Evolutionary conservation across 2,888 invertebrate species (phyloP).

Genomic region (Caprella mutica): DNA sequence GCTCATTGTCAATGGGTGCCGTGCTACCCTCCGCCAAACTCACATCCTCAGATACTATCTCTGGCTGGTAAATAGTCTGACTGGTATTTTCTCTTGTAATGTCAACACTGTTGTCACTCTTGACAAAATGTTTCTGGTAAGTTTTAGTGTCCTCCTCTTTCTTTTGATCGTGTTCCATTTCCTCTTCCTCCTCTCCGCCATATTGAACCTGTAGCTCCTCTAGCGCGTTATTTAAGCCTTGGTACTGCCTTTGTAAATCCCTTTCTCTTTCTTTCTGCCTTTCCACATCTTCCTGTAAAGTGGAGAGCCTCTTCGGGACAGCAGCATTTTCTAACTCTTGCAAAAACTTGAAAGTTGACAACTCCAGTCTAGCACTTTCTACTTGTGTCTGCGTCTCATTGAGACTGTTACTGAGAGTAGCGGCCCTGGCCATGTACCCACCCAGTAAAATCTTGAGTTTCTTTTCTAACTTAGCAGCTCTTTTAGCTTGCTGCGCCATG

Average conservation of each 20-base stretch:
- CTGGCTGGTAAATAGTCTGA: too few species aligned
- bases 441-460: slow-evolving; percentile 87
- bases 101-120: too few species aligned
- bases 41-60: too few species aligned
- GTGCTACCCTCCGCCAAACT: too few species aligned
- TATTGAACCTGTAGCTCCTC: slow-evolving; percentile 45
- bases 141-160: too few species aligned
- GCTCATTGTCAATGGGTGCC: too few species aligned
- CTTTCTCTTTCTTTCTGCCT: slow-evolving; percentile 85
- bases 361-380: slow-evolving; percentile 77
- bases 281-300: slow-evolving; percentile 79
- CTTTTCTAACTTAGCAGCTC: slow-evolving; percentile 94
- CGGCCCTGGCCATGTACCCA: slow-evolving; percentile 55
- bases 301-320: slow-evolving; percentile 78
- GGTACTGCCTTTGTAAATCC: slow-evolving; percentile 69
- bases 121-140: too few species aligned
- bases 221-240: slow-evolving; percentile 50
- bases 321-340: slow-evolving; percentile 81
- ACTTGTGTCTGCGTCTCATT: slow-evolving; percentile 77
- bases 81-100: too few species aligned
- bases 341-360: slow-evolving; percentile 79
- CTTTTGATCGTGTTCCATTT: not conserved
- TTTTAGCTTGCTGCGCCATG: slow-evolving; percentile 94
- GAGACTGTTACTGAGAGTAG: slow-evolving; percentile 73
- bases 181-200: slow-evolving; percentile 6